These are phyloP conservation scores for Corvus hawaiiensis DNA, from an alignment of 2,113 vertebrate species.

Conservation along the genomic window DNA sequence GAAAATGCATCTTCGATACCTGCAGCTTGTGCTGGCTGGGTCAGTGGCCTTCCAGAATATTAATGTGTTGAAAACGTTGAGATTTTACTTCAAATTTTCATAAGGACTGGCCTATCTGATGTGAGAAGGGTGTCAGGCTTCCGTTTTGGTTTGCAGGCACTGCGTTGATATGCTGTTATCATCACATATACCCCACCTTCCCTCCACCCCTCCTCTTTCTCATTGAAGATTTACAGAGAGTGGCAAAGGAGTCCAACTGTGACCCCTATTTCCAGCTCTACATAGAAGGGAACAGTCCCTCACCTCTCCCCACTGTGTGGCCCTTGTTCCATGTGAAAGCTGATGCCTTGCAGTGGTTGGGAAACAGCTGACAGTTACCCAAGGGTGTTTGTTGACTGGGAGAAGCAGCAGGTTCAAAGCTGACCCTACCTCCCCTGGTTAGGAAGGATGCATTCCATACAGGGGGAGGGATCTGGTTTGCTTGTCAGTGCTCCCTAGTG, in stretches of 20 bases:
- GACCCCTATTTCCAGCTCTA: not conserved
- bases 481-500: not conserved
- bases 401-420: not conserved
- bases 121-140: not conserved
- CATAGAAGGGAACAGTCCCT: not conserved
- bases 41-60: not conserved
- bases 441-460: not conserved
- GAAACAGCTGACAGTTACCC: not conserved
- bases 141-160: not conserved
- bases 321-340: not conserved
- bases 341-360: not conserved
- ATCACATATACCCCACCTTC: not conserved
- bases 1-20: not conserved
- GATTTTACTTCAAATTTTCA: not conserved
- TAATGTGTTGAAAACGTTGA: not conserved
- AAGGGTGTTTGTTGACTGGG: not conserved
- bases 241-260: not conserved
- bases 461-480: not conserved
- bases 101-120: not conserved
- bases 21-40: not conserved
- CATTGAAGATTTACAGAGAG: not conserved
- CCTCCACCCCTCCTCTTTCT: not conserved
- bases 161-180: rapidly evolving
- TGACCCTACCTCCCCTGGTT: not conserved
- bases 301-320: not conserved